Evolutionary conservation across 2,797 vertebrate genomes (phyloP).

Genomic region (Lagocephalus sceleratus): DNA sequence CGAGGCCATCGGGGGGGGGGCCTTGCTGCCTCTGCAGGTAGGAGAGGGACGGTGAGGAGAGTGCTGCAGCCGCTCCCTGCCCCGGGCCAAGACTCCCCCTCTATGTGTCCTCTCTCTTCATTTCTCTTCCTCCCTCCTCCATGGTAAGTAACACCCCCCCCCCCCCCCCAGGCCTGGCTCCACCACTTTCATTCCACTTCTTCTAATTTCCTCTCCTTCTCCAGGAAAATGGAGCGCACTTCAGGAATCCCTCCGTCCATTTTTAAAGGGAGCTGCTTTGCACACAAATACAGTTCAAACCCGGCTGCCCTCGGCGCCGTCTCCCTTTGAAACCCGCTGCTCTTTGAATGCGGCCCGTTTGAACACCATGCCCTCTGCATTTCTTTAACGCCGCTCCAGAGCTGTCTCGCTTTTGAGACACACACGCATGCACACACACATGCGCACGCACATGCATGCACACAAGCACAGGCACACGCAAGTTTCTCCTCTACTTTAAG

Average conservation of each 20-base stretch:
- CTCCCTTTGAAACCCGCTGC: slow-evolving; percentile 66
- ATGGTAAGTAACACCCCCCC: neutral
- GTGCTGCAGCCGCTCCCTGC: slow-evolving; percentile 41
- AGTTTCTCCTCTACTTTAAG: slow-evolving; percentile 24
- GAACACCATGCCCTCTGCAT: slow-evolving; percentile 69
- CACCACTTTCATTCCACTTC: slow-evolving; percentile 37
- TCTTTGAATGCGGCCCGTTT: slow-evolving; percentile 70
- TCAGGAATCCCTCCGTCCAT: slow-evolving; percentile 47
- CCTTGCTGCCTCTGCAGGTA: slow-evolving; percentile 43
- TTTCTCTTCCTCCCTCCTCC: slow-evolving; percentile 26
- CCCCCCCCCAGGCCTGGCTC: too few species aligned
- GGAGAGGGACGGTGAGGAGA: slow-evolving; percentile 36
- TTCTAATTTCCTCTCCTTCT: slow-evolving; percentile 42
- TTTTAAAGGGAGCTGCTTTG: slow-evolving; percentile 41
- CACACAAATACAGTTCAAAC: slow-evolving; percentile 74
- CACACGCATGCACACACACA: slow-evolving; percentile 14
- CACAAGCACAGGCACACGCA: neutral
- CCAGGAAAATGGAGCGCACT: slow-evolving; percentile 48
- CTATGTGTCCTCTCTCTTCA: slow-evolving; percentile 40
- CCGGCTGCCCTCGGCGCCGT: slow-evolving; percentile 67
- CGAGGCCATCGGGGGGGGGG: slow-evolving; percentile 57
- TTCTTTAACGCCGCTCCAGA: slow-evolving; percentile 55
- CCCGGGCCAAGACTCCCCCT: slow-evolving; percentile 60
- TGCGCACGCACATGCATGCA: slow-evolving; percentile 3
- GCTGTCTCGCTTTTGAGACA: neutral